Percentiles rank a stretch among this genome's conserved stretches.
These are phyloP conservation scores for Cacatua alba DNA, from an alignment of 2,113 vertebrate species.

Conservation along the genomic window DNA sequence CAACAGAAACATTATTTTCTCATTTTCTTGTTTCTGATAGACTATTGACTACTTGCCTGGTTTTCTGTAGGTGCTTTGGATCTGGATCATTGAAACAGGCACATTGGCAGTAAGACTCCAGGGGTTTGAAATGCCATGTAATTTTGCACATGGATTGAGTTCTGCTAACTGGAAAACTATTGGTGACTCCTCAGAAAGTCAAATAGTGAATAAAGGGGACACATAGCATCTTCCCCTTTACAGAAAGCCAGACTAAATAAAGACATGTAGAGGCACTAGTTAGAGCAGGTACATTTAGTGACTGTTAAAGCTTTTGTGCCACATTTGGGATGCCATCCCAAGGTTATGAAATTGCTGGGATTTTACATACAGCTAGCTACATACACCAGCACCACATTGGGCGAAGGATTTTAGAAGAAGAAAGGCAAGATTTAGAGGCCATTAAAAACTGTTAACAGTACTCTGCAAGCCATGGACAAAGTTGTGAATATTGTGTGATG, in stretches of 20 bases:
- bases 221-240: not conserved
- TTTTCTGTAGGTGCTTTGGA: not conserved
- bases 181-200: not conserved
- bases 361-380: not conserved
- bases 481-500: not conserved
- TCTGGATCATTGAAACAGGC: not conserved
- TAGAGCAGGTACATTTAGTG: not conserved
- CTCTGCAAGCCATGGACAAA: not conserved
- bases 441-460: not conserved
- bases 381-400: not conserved
- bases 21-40: not conserved
- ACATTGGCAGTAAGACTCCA: not conserved
- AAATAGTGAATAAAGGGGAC: not conserved
- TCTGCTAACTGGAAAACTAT: not conserved
- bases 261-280: not conserved
- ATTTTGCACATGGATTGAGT: not conserved
- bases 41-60: not conserved
- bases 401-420: not conserved
- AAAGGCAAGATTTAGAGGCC: not conserved
- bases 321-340: not conserved
- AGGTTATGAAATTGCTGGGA: not conserved
- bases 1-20: not conserved
- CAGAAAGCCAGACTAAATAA: not conserved
- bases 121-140: not conserved
- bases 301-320: not conserved